Evolutionary conservation across 2,797 vertebrate species (phyloP), one percentile per base, ranked within the genome.

Genomic region (Danio tinwini): DNA sequence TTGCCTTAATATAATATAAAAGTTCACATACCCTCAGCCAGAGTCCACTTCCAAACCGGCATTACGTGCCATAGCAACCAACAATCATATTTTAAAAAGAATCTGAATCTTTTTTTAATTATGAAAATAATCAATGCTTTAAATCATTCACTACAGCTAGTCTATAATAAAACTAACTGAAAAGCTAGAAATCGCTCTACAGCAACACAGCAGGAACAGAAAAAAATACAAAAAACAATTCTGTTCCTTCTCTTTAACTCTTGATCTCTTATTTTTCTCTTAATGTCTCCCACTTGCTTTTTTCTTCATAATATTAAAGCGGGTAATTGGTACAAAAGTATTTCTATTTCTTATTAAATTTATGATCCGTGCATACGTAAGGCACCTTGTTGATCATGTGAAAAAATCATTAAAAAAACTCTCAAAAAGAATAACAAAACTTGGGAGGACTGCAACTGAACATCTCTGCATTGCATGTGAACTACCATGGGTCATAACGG

Each of bases 1-100:
- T 96, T 97, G 97, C 97, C 97, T 99, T 98, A 98, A 97, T 88
- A 90, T 89, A 93, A 92, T 92, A 90, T 89, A 90, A 92, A 90
- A 93, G 92, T 93, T 91, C 89, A 91, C 85, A 93, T 84, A 65
- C 85, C 90, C 90, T 92, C 85, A 81, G 91, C 90, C 87, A 86
- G 90, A 80, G 89, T 89, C 68, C 75, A 72, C 74, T 75, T 75
- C 88, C 84, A 61, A 91, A 91, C 91, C 78, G 89, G 91, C 88
- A 86, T 93, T 92, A 91, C 93, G 92, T 93, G 91, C 93, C 94
- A 93, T 93, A 94, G 92, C 88, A 91, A 88, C 89, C 92, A 93
- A 93, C 92, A 94, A 93, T 93, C 93, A 93, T 90, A 89, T 93
- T 93, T 90, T 89, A 90, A 89, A 88, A 85, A 89, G 49, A 91